These are phyloP conservation scores for Edolisoma coerulescens DNA, from an alignment of 2,113 vertebrate genomes.

Conservation along the genomic window DNA sequence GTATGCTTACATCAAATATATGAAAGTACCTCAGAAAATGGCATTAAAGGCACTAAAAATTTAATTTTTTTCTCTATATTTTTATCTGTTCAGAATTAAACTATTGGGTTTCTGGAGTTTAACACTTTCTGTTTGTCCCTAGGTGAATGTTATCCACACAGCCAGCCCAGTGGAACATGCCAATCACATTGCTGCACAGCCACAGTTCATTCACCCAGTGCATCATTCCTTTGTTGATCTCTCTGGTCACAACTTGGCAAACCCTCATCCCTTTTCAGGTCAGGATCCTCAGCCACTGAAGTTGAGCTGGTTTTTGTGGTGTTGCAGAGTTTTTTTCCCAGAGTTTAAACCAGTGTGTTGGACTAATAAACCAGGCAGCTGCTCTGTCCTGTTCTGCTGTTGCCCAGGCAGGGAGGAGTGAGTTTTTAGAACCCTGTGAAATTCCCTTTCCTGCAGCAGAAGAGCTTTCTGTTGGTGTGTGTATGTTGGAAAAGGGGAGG, in stretches of 20 bases:
- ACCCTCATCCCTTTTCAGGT: constrained; percentile 92
- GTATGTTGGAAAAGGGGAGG: neutral
- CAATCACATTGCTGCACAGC: constrained; percentile 88
- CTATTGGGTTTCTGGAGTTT: neutral
- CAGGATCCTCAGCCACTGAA: neutral
- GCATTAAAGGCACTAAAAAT: neutral
- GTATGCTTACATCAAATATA: neutral
- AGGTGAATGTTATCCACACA: constrained; percentile 97
- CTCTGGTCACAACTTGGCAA: constrained; percentile 93
- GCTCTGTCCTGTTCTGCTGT: neutral
- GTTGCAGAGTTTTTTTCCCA: neutral
- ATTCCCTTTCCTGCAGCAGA: neutral
- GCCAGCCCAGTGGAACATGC: constrained; percentile 85
- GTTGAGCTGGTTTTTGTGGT: neutral
- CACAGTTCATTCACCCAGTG: constrained; percentile 90
- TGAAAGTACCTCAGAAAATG: neutral
- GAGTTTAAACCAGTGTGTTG: neutral
- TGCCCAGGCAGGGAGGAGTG: neutral
- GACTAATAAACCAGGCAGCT: neutral
- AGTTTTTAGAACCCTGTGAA: neutral
- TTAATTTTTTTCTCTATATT: neutral
- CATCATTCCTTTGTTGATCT: constrained; percentile 93
- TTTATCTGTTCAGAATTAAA: neutral
- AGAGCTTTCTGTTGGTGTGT: neutral
- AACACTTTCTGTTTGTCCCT: neutral